phyloP scores from a whole-genome alignment of 2,888 invertebrate species.

The Tenthredo distinguenda region DNA sequence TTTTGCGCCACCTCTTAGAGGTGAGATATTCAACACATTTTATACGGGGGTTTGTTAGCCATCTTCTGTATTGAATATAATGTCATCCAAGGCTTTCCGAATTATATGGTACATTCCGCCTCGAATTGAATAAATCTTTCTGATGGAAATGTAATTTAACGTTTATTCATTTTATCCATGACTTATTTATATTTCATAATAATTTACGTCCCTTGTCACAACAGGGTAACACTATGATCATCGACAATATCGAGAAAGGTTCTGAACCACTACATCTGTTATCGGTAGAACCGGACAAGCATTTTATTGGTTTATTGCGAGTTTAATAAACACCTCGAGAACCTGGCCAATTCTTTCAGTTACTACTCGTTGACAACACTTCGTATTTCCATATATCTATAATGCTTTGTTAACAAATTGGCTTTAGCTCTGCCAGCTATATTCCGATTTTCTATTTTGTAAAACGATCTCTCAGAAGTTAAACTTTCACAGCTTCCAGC shows the following conservation, averaged over 20 bases:
- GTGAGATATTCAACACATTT: no score
- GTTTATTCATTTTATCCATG: not conserved
- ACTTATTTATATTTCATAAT: not conserved
- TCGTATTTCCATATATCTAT: not conserved
- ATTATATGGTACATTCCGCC: not conserved
- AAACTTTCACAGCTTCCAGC: not conserved
- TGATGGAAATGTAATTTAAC: not conserved
- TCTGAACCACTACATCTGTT: not conserved
- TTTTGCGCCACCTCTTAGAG: no score
- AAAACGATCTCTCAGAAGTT: not conserved
- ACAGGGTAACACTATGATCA: not conserved
- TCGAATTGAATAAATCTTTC: not conserved
- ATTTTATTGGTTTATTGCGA: not conserved
- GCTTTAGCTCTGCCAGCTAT: not conserved
- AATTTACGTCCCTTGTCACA: no score
- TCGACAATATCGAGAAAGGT: not conserved
- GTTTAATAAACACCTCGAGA: not conserved
- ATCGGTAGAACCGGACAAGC: conserved; percentile 7
- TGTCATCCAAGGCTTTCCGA: no score
- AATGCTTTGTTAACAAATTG: not conserved
- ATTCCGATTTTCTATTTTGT: not conserved
- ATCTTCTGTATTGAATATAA: no score
- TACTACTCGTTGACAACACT: not conserved
- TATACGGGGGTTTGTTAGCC: no score
- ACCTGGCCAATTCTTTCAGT: not conserved